Evolutionary conservation across 2,797 vertebrate species (phyloP).

Genomic region (Amniataba percoides): DNA sequence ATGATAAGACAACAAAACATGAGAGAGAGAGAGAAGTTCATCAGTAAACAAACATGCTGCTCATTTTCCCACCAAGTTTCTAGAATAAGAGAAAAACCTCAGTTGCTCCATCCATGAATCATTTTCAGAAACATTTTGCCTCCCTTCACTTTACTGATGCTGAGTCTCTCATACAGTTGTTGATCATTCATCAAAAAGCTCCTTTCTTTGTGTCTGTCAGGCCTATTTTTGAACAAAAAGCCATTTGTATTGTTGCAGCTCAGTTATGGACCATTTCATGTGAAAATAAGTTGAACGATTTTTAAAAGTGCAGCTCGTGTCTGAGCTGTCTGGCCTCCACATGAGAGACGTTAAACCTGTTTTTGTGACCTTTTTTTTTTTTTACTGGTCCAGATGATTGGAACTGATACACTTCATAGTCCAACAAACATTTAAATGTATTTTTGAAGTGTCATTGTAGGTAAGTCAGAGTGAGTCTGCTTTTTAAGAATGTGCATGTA

Average conservation of each 20-base stretch:
- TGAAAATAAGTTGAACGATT: not conserved
- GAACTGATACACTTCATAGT: not conserved
- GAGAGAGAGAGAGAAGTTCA: not conserved
- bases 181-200: slow-evolving; percentile 5
- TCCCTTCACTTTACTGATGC: not conserved
- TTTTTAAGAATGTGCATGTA: not conserved
- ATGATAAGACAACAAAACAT: not conserved
- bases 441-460: too few relatives aligned
- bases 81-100: not conserved
- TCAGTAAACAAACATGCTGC: not conserved
- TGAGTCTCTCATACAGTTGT: not conserved
- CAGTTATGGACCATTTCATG: slow-evolving; percentile 25
- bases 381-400: not conserved
- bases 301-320: not conserved
- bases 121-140: not conserved
- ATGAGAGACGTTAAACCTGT: not conserved
- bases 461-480: too few relatives aligned
- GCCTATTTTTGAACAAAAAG: not conserved
- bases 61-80: not conserved
- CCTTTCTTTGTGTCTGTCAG: not conserved
- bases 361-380: not conserved
- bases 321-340: not conserved
- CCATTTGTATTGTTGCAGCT: slow-evolving; percentile 14
- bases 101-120: not conserved
- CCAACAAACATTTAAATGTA: too few relatives aligned